Percentiles rank a stretch among this genome's conserved stretches.
Evolutionary conservation across 2,888 invertebrate species (phyloP).

Genomic region (Gastracanthus pulcherrimus): DNA sequence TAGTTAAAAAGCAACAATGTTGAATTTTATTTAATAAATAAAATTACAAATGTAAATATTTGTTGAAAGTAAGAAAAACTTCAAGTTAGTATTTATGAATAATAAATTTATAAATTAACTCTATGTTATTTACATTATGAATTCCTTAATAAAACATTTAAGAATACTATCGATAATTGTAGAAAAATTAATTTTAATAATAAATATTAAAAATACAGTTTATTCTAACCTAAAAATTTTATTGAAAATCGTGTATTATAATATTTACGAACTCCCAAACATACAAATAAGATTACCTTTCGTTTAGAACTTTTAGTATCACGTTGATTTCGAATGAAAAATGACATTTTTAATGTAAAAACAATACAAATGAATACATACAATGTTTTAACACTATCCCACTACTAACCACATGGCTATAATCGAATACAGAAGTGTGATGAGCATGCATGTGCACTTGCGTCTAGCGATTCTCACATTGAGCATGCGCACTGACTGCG

Average conservation of each 20-base stretch:
- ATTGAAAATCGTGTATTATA: neutral
- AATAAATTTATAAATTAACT: neutral
- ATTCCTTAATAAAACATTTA: neutral
- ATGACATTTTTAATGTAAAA: slow-evolving; percentile 66
- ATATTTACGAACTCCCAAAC: neutral
- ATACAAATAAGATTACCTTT: slow-evolving; percentile 65
- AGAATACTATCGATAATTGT: neutral
- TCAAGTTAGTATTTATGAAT: neutral
- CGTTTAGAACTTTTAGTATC: slow-evolving; percentile 64
- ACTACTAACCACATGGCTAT: slow-evolving; percentile 36
- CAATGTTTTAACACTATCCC: neutral
- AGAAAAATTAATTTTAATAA: neutral
- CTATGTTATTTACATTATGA: neutral
- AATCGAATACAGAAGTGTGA: neutral
- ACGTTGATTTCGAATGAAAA: slow-evolving; percentile 70
- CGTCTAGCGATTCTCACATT: neutral
- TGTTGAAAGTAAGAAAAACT: neutral
- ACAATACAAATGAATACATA: slow-evolving; percentile 4
- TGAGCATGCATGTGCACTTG: neutral
- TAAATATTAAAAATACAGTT: neutral
- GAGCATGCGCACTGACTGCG: slow-evolving; percentile 1
- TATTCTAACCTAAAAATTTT: slow-evolving; percentile 44
- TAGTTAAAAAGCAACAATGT: too few relatives aligned
- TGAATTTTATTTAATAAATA: neutral
- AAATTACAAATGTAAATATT: neutral